These are phyloP conservation scores for Pammene fasciana DNA, from an alignment of 2,888 invertebrate genomes.

Conservation along the genomic window DNA sequence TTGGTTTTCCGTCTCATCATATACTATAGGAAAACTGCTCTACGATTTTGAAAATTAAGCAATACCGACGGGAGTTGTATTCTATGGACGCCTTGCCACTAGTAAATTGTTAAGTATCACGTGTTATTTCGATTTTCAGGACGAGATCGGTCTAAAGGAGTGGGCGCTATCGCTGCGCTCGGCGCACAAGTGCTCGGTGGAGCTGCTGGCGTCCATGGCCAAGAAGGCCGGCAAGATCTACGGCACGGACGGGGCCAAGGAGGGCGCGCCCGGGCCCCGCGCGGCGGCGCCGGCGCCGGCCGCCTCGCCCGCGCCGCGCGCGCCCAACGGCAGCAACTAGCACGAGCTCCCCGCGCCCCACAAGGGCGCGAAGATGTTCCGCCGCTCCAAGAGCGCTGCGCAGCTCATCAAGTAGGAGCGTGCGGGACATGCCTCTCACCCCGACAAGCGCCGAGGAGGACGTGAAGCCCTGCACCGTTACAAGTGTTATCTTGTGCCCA, in stretches of 20 bases:
- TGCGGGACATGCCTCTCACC: constrained; percentile 20
- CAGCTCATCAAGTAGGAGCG: constrained; percentile 79
- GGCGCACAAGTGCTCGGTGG: constrained; percentile 97
- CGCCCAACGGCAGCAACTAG: constrained; percentile 79
- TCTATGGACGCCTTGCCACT: no score
- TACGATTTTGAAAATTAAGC: no score
- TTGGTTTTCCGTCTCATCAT: no score
- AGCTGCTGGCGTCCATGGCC: constrained; percentile 98
- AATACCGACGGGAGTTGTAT: no score
- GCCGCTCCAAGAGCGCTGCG: constrained; percentile 82
- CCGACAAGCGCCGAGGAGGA: not conserved
- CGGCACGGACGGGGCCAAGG: constrained; percentile 87
- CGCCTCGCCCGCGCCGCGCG: constrained; percentile 61
- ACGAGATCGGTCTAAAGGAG: constrained; percentile 99
- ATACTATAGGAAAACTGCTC: no score
- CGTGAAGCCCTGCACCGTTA: not conserved
- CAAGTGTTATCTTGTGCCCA: not conserved
- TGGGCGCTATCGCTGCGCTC: constrained; percentile 98
- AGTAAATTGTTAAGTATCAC: no score
- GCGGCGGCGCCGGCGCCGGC: constrained; percentile 55
- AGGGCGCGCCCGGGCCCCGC: constrained; percentile 52
- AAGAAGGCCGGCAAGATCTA: constrained; percentile 99
- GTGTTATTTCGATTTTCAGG: constrained; percentile 76
- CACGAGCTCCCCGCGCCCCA: constrained; percentile 79
- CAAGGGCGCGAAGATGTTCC: constrained; percentile 82